Percentiles rank a stretch among this genome's conserved stretches.
These are phyloP conservation scores for Crypturellus undulatus DNA, from an alignment of 2,113 vertebrate species.

Conservation along the genomic window DNA sequence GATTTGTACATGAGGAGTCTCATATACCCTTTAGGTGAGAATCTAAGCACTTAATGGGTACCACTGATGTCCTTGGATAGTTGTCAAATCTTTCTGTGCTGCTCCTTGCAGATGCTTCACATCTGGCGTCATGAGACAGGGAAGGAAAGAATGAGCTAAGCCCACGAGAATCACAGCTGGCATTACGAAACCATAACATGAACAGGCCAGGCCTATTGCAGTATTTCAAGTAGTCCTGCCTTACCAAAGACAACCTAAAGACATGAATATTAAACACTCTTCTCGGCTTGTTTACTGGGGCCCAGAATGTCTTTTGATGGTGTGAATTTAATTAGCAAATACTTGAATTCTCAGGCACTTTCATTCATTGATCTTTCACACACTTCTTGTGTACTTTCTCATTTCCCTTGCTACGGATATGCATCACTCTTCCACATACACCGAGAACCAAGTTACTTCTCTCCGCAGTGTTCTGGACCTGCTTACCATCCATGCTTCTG, in stretches of 20 bases:
- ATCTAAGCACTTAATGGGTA: neutral
- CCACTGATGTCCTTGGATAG: neutral
- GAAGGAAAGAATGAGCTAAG: neutral
- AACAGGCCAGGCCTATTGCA: neutral
- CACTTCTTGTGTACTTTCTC: neutral
- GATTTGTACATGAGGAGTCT: neutral
- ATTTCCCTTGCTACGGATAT: neutral
- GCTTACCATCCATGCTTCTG: neutral
- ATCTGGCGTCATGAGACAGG: neutral
- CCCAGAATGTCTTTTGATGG: neutral
- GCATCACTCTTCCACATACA: neutral
- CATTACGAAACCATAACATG: neutral
- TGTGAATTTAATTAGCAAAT: neutral
- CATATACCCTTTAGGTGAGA: neutral
- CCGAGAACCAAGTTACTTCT: neutral
- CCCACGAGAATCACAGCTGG: neutral
- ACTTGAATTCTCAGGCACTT: neutral
- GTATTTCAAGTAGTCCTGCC: neutral
- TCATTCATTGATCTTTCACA: neutral
- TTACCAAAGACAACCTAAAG: neutral
- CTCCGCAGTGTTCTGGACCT: neutral
- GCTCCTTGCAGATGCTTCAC: neutral
- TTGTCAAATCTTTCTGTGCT: neutral
- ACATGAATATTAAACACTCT: rapidly evolving
- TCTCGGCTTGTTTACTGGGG: neutral